Evolutionary conservation across 2,888 invertebrate species (phyloP), one percentile per base, ranked within the genome.

Genomic region (Darwinula stevensoni): DNA sequence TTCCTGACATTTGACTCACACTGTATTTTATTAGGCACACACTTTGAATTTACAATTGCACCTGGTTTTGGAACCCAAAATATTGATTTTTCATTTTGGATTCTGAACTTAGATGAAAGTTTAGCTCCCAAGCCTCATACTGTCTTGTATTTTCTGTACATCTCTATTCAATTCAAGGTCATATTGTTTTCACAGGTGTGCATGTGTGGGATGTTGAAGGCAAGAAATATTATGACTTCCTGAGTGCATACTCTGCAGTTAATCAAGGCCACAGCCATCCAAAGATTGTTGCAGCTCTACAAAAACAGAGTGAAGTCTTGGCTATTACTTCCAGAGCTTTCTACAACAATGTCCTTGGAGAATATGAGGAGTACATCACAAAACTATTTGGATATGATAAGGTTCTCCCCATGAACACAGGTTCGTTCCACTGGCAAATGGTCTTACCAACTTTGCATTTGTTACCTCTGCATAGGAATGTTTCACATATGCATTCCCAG

Each of bases 191-290:
- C 48, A 12, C 45, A 70, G 80, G 88, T 35, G 67, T 76, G 4
- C 69, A 62, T 47, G 69, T 88, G 37, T 91, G 84, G 82, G 88
- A 91, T 47, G 71, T 82, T 6, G 86, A 88, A n/a, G n/a, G n/a
- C n/a, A n/a, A n/a, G n/a, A n/a, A n/a, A n/a, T n/a, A n/a, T n/a
- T n/a, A n/a, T n/a, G 45, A 88, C 52, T 91, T 82, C 51, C 57
- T 91, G 36, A 78, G 80, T 46, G 86, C 84, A 4, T 62, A 62
- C 46, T 57, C 58, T 36, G 59, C 61, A n/a, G 73, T 88, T 13
- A 91, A 88, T 56, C 88, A 84, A 51, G 86, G 86, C 0, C 86
- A 86, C 47, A 75, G 80, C 42, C 84, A 86, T 50, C 84, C 84
- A 1, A 65, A 67, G 46, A 78, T 86, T 38, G 54, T 82, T 27